Evolutionary conservation across 2,888 invertebrate species (phyloP).

Genomic region (Lamellibrachia satsuma): DNA sequence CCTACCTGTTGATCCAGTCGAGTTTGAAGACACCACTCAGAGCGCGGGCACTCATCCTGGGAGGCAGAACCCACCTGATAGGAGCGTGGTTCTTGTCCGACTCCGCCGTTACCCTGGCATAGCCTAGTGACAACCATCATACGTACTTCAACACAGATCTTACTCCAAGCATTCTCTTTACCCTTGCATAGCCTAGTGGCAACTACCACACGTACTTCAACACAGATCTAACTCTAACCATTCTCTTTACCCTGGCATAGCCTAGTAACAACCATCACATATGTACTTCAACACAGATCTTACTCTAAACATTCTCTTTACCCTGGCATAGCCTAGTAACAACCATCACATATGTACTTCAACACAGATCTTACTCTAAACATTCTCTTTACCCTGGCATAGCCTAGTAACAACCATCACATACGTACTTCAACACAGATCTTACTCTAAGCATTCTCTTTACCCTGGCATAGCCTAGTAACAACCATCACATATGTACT

Average conservation of each 20-base stretch:
- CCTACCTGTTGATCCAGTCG: constrained; percentile 88
- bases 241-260: too few species aligned
- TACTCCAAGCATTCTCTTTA: neutral
- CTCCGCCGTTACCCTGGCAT: constrained; percentile 88
- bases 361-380: neutral
- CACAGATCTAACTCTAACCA: too few species aligned
- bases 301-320: too few species aligned
- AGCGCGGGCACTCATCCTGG: constrained; percentile 89
- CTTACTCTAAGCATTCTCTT: too few species aligned
- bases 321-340: constrained; percentile 82
- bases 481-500: neutral
- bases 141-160: neutral
- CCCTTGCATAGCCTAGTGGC: neutral
- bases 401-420: too few species aligned
- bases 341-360: neutral
- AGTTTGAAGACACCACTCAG: constrained; percentile 95
- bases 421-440: too few species aligned
- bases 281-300: too few species aligned
- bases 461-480: constrained; percentile 86
- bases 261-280: too few species aligned
- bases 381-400: neutral
- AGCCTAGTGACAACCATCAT: constrained; percentile 70
- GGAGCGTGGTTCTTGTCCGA: constrained; percentile 86
- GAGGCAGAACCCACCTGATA: constrained; percentile 89
- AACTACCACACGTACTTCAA: too few species aligned